Percentiles rank a stretch among this genome's conserved stretches.
phyloP scores from a whole-genome alignment of 1,140 invertebrate species.

The Musca vetustissima region DNA sequence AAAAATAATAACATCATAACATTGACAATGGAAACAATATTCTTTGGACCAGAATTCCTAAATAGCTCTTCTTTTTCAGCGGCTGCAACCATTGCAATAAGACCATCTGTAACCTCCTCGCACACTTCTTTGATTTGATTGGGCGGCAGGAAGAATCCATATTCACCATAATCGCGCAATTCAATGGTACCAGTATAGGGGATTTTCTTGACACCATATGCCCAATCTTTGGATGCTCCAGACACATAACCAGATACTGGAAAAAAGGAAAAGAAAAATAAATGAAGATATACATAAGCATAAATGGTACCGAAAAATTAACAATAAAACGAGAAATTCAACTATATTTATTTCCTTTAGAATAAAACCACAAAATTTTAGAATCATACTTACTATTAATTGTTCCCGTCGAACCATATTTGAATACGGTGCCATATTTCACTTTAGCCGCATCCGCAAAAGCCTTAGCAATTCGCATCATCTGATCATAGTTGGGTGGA shows the following conservation, averaged over 20 bases:
- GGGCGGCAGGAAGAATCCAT: conserved; percentile 85
- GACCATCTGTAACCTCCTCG: conserved; percentile 76
- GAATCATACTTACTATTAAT: conserved; percentile 63
- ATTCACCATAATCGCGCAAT: conserved; percentile 72
- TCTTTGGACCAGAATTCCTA: not conserved
- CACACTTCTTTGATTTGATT: conserved; percentile 78
- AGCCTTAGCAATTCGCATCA: conserved; percentile 58
- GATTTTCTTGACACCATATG: conserved; percentile 61
- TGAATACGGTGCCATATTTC: conserved; percentile 60
- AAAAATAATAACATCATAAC: not conserved
- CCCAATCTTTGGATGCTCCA: conserved; percentile 70
- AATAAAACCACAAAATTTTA: too few species aligned
- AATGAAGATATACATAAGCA: too few species aligned
- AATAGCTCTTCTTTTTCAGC: conserved; percentile 54
- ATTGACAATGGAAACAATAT: not conserved
- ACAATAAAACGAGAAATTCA: too few species aligned
- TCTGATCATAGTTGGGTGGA: conserved; percentile 60
- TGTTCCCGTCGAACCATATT: conserved; percentile 59
- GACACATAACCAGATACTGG: conserved; percentile 49
- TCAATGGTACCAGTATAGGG: conserved; percentile 66
- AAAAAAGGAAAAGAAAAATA: not conserved
- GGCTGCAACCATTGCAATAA: conserved; percentile 70
- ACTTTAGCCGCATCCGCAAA: conserved; percentile 56
- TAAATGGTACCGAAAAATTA: too few species aligned
- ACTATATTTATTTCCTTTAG: too few species aligned